Evolutionary conservation across 1,140 invertebrate genomes (phyloP), one percentile per base, ranked within the genome.

Genomic region (Micrasema longulum): DNA sequence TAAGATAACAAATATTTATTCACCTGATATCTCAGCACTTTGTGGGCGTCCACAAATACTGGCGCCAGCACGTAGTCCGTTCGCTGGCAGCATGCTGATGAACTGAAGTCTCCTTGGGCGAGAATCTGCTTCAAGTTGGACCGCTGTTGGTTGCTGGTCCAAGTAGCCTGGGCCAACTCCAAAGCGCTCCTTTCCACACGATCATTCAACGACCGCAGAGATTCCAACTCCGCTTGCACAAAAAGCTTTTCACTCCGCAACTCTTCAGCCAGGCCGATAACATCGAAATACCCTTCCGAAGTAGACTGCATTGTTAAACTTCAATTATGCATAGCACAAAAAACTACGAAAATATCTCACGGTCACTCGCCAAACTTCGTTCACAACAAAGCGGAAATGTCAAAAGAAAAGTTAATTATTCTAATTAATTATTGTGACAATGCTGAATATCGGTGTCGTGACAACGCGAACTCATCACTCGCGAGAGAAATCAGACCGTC

Each of bases 81-180:
- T 76, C 89, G 86, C 68, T 91, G 89, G 79, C 93, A 95, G 78
- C 91, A 95, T 35, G 88, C 85, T 60, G 90, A 87, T 1, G 92
- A 91, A 35, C 92, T 89, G 36, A 89, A 89, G 78, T 94, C 92
- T 35, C 90, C 89, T 71, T 91, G 89, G 14, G 92, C 86, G 52
- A 97, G 90, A 69, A 98, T 82, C 71, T 89, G 89, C 77, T 95
- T 92, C 3, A 97, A 85, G 80, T 95, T 95, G 36, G 93, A 87
- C 73, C 94, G 89, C 81, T 98, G 95, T 80, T 96, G 93, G 2
- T 93, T 90, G 47, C 92, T 93, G 64, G 97, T 90, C 94, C 95
- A 98, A 26, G 95, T 91, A 74, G 92, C 87, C 80, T 96, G 91
- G 22, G 84, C 78, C 48, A 85, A 73, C 57, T 85, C 83, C 70